Evolutionary conservation across 2,113 vertebrate genomes (phyloP), one percentile per base, ranked within the genome.

Genomic region (Brachyhypopomus occidentalis): DNA sequence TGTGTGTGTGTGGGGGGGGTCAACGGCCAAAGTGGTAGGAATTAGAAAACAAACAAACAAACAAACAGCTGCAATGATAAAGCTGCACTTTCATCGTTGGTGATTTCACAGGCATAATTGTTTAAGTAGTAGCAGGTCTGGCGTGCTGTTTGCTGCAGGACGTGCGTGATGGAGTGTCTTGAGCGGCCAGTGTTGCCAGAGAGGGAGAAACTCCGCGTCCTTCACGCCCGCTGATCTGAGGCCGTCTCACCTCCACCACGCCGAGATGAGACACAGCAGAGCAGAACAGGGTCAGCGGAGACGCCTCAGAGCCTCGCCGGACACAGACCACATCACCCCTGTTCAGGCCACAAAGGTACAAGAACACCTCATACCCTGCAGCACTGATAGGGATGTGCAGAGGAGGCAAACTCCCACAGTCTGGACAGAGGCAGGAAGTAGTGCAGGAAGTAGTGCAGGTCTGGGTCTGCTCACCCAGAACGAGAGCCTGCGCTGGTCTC

Each of bases 181-280:
- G 58, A 81, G 77, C 56, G 67, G 14, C 55, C 17, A 25, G 25
- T 60, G 69, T 56, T 69, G 48, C 23, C 38, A 23, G 70, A 79
- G 72, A 64, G 80, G 80, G 79, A 82, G 58, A 75, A 86, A 62
- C 72, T 73, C 30, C n/a, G 25, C 82, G 84, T 79, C 86, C 84
- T 88, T 86, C 55, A 84, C 58, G 62, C 58, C 45, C 64, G 85
- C 62, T 83, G 80, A 83, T 84, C 71, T 14, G 79, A 59, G 78
- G 22, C 30, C 56, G 59, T 23, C 55, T 81, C 73, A 72, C 64
- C 30, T 72, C 63, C 41, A n/a, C 52, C 22, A 12, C 25, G 41
- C 63, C 12, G 25, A 52, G 69, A 64, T 30, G 55, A 30, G 22
- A 72, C 62, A 48, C 30, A 17, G 64, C 17, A 41, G 34, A 66